phyloP scores from a whole-genome alignment of 2,113 vertebrate genomes.

The Catagonus wagneri region DNA sequence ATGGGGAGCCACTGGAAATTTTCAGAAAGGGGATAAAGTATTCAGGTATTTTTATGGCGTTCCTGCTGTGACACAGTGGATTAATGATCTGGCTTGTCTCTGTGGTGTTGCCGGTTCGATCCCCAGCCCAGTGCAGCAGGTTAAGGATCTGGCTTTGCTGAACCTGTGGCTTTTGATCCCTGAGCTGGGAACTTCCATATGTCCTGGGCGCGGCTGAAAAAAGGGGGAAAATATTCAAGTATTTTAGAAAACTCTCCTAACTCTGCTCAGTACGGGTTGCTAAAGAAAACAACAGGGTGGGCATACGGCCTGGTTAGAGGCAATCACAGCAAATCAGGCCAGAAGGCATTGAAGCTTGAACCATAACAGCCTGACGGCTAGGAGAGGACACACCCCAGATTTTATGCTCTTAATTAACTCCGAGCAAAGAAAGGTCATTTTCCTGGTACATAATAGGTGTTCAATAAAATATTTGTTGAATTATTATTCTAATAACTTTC shows the following conservation, averaged over 20 bases:
- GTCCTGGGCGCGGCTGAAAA: too few species aligned
- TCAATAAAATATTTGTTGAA: background rate
- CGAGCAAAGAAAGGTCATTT: slow-evolving; percentile 47
- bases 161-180: too few species aligned
- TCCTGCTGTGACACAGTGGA: too few species aligned
- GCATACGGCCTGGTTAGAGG: background rate
- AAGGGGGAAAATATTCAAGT: background rate
- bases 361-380: background rate
- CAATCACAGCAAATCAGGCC: background rate
- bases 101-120: too few species aligned
- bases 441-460: background rate
- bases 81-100: too few species aligned
- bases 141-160: too few species aligned
- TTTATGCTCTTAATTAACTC: background rate
- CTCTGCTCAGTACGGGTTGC: background rate
- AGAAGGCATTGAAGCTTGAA: background rate
- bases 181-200: too few species aligned
- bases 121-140: too few species aligned
- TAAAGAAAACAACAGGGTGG: background rate
- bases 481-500: slow-evolving; percentile 30
- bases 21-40: background rate
- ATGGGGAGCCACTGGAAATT: background rate
- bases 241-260: slow-evolving; percentile 11
- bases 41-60: background rate
- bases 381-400: background rate